Percentiles rank a stretch among this genome's conserved stretches.
phyloP scores from a whole-genome alignment of 2,113 vertebrate genomes.

The Hydrolagus affinis region DNA sequence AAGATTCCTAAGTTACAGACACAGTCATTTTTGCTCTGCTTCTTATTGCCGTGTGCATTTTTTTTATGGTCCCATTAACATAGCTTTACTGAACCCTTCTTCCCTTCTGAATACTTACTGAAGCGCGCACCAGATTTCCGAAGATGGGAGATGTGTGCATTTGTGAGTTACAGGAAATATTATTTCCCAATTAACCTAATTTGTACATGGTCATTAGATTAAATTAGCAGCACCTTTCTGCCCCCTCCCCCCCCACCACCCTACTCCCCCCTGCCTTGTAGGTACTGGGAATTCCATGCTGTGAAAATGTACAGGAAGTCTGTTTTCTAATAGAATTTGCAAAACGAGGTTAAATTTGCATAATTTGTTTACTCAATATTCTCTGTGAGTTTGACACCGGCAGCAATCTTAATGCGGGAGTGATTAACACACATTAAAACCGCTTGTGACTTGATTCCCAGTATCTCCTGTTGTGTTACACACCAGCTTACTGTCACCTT shows the following conservation, averaged over 20 bases:
- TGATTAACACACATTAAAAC: constrained; percentile 8
- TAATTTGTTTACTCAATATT: constrained; percentile 4
- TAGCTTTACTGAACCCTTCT: neutral
- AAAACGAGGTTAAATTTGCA: neutral
- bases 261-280: neutral
- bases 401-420: neutral
- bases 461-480: too few relatives aligned
- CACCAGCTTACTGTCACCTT: too few relatives aligned
- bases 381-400: neutral
- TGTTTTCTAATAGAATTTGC: neutral
- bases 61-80: too few relatives aligned
- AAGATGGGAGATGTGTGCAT: too few relatives aligned
- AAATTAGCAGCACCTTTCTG: neutral
- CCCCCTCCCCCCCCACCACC: too few relatives aligned
- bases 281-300: too few relatives aligned
- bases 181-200: neutral
- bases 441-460: too few relatives aligned
- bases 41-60: too few relatives aligned
- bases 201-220: neutral
- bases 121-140: too few relatives aligned
- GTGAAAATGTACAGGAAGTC: neutral
- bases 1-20: too few relatives aligned
- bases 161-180: neutral
- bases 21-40: too few relatives aligned
- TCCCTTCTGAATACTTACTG: neutral